Conservation (phyloP, 2,113 vertebrate species). For the Pedionomus torquatus region DNA sequence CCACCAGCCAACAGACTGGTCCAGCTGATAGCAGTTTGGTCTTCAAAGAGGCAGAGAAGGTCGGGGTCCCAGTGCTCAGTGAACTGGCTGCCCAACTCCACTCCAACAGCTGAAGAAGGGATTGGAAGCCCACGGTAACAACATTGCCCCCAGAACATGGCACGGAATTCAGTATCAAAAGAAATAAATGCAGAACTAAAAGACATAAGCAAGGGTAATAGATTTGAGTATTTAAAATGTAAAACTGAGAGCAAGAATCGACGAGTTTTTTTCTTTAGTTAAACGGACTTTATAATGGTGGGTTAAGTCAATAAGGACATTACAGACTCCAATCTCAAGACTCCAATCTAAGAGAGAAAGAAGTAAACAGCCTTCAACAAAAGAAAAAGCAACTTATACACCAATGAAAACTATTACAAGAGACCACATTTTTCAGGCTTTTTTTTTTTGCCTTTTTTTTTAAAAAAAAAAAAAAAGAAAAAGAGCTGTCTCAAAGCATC, state of each 20-base stretch:
- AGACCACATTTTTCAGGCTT: not conserved
- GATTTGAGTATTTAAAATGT: not conserved
- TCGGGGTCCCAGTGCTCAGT: rapidly evolving
- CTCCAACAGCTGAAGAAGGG: not conserved
- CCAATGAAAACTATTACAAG: not conserved
- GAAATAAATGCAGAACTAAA: not conserved
- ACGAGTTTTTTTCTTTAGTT: not conserved
- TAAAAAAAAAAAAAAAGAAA: too few species aligned
- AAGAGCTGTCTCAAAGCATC: not conserved
- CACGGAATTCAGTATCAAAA: not conserved
- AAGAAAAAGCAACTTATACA: not conserved
- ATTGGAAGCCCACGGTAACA: not conserved
- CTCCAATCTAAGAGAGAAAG: not conserved
- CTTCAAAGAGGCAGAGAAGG: not conserved
- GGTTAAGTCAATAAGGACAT: not conserved
- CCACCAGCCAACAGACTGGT: not conserved
- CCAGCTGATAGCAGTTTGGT: rapidly evolving
- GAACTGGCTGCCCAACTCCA: too few species aligned
- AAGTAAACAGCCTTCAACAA: not conserved
- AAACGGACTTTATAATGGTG: not conserved
- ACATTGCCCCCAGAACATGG: rapidly evolving
- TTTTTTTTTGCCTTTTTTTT: too few species aligned
- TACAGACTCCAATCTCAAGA: not conserved
- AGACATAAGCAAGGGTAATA: not conserved
- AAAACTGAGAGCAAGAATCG: not conserved